phyloP scores from a whole-genome alignment of 2,113 vertebrate genomes.

The Atrichornis clamosus region DNA sequence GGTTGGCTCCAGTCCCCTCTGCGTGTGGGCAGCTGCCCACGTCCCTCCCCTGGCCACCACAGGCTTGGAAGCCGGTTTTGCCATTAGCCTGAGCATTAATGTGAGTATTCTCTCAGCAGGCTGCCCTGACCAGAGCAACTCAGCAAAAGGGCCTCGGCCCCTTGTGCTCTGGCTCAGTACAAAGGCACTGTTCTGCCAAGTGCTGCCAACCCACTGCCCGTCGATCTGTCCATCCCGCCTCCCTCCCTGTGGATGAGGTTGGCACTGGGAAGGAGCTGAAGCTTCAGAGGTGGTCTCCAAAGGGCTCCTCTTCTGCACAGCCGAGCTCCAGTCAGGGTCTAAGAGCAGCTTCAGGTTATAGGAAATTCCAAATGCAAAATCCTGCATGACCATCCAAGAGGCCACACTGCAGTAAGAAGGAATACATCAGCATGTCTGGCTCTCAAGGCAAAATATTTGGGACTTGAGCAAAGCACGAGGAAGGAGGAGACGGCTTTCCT shows the following conservation, averaged over 20 bases:
- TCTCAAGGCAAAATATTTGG: not conserved
- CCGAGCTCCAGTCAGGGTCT: not conserved
- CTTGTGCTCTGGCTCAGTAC: not conserved
- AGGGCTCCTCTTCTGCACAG: not conserved
- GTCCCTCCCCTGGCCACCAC: not conserved
- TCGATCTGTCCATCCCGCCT: not conserved
- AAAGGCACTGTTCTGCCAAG: not conserved
- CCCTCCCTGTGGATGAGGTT: not conserved
- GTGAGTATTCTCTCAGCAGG: constrained; percentile 13
- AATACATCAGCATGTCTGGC: accelerated
- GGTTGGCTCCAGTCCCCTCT: not conserved
- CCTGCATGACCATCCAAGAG: accelerated
- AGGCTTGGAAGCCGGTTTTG: constrained; percentile 37
- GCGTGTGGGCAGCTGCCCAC: not conserved
- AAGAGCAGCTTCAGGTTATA: not conserved
- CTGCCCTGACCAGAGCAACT: constrained; percentile 14
- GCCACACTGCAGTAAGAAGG: accelerated
- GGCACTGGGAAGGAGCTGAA: not conserved
- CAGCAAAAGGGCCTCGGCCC: not conserved
- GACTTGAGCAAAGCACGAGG: not conserved
- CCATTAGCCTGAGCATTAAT: constrained; percentile 8
- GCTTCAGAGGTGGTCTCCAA: not conserved
- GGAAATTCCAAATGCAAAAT: not conserved
- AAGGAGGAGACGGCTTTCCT: not conserved
- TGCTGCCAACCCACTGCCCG: not conserved